Conservation (phyloP, 35 echinoderm and acorn worm genomes). For the Nesometra sesokonis region DNA sequence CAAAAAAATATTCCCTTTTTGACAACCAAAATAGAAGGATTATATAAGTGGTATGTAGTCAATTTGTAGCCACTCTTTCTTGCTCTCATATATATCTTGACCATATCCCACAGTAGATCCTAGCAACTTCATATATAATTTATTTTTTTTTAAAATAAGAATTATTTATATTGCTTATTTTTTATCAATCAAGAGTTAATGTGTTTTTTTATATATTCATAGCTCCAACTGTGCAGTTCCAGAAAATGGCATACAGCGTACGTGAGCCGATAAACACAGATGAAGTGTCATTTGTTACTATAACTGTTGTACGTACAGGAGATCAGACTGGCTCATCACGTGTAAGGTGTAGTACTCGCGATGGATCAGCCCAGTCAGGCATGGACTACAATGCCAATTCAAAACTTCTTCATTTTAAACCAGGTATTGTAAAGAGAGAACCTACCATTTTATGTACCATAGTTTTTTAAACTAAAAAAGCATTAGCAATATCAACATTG, state of each 20-base stretch:
- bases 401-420: conserved; percentile 60
- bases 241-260: conserved; percentile 87
- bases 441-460: no score
- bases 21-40: no score
- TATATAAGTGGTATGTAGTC: no score
- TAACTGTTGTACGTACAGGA: conserved; percentile 70
- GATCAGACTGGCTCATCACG: conserved; percentile 85
- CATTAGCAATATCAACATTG: no score
- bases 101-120: no score
- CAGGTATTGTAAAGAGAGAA: no score
- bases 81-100: no score
- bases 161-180: not conserved
- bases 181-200: not conserved
- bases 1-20: no score
- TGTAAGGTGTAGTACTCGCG: conserved; percentile 77
- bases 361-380: conserved; percentile 93
- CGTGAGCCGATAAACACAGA: conserved; percentile 62
- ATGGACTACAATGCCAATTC: conserved; percentile 92
- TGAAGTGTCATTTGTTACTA: conserved; percentile 37
- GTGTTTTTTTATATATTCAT: no score
- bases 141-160: not conserved
- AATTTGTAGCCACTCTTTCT: no score
- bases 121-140: no score
- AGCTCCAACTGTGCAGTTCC: conserved; percentile 91
- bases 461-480: no score